These are phyloP conservation scores for Rhinopomastus cyanomelas DNA, from an alignment of 2,113 vertebrate genomes.

Conservation along the genomic window DNA sequence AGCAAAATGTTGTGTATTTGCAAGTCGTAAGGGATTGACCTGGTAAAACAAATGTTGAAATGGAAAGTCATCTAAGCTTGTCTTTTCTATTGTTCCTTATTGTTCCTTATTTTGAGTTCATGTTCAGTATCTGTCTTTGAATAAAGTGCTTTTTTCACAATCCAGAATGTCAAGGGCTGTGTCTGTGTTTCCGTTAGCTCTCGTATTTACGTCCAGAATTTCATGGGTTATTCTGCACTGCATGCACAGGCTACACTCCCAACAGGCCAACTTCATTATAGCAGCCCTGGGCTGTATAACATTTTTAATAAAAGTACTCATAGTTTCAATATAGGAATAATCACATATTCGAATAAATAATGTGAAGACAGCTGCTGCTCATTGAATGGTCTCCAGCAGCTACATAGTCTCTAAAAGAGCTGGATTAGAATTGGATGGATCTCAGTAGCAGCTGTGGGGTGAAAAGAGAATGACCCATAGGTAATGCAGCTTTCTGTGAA, in stretches of 20 bases:
- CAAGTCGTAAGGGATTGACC: not conserved
- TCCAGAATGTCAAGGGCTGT: not conserved
- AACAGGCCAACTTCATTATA: not conserved
- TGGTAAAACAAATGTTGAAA: not conserved
- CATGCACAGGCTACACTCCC: not conserved
- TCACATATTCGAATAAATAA: not conserved
- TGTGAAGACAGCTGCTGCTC: constrained; percentile 11
- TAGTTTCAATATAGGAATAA: not conserved
- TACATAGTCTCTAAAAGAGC: not conserved
- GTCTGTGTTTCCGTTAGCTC: not conserved
- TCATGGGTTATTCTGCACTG: not conserved
- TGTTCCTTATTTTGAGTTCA: not conserved
- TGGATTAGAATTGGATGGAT: not conserved
- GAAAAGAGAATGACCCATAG: not conserved
- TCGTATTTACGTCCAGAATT: not conserved
- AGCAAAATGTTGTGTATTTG: not conserved
- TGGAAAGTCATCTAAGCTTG: not conserved
- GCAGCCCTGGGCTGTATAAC: not conserved
- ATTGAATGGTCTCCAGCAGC: not conserved
- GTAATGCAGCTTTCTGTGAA: not conserved
- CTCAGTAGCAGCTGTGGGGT: not conserved
- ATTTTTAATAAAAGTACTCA: not conserved
- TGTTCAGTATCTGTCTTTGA: not conserved
- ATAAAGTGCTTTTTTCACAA: not conserved
- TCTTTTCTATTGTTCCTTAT: not conserved